Evolutionary conservation across 37 sponge, comb jelly and placozoan genomes (phyloP), one percentile per base, ranked within the genome.

Genomic region (Chondrilla cf. caribensis): DNA sequence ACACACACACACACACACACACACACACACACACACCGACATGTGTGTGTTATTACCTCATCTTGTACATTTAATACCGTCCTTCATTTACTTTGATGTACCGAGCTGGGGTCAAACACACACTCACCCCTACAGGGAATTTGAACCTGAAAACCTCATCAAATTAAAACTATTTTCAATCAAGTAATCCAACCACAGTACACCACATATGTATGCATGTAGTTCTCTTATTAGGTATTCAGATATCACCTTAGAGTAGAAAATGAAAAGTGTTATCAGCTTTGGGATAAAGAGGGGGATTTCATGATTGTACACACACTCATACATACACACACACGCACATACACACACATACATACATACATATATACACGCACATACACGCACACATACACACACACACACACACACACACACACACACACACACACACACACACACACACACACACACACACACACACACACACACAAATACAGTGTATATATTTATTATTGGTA

Each of bases 261-360:
- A 25, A 11, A 66, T 66, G 28, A 17, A 66, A 25, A 26, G 17
- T 66, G 11, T 21, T 21, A 11, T 26, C 24, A 11, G n/a, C 15
- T 66, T n/a, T n/a, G n/a, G n/a, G n/a, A n/a, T n/a, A n/a, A n/a
- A 11, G 11, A 11, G 15, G 68, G 11, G 68, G 9, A 25, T 66
- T 11, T 21, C 68, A 9, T 28, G 24, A 26, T n/a, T n/a, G n/a
- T n/a, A 58, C 38, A 51, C 80, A 58, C 38, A 58, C 62, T 58
- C 44, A 51, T 32, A 58, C 60, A 58, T 31, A 79, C 80, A 79
- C 80, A 58, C 80, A 79, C 60, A 58, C 80, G 58, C 60, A 79
- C 80, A 79, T 37, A 79, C 80, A 79, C 80, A 79, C 60, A 58
- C 60, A 58, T 60, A 79, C 37, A 79, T 60, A 79, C 80, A 79